Evolutionary conservation across 2,888 invertebrate genomes (phyloP).

Genomic region (Lamellibrachia columna): DNA sequence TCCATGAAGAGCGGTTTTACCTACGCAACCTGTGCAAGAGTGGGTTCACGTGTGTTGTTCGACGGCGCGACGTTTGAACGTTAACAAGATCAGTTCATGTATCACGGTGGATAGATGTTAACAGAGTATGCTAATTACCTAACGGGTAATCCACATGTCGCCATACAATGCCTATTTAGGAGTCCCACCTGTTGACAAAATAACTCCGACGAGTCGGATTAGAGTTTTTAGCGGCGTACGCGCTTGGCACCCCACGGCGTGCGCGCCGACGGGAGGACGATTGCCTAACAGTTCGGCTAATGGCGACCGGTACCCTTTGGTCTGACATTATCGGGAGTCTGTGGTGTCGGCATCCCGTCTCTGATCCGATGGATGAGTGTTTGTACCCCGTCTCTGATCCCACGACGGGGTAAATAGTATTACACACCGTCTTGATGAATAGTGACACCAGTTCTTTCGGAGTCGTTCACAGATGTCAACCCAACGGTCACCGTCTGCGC

Average conservation of each 20-base stretch:
- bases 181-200: not conserved
- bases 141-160: not conserved
- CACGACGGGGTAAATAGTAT: not conserved
- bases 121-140: not conserved
- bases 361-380: not conserved
- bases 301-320: not conserved
- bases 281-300: not conserved
- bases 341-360: not conserved
- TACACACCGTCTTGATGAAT: not conserved
- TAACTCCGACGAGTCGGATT: constrained; percentile 8
- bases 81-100: not conserved
- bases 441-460: not conserved
- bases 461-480: not conserved
- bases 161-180: not conserved
- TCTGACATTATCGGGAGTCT: not conserved
- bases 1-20: not conserved
- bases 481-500: too few species aligned
- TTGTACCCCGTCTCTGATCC: not conserved
- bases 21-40: not conserved
- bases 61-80: not conserved
- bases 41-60: not conserved
- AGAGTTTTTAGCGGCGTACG: not conserved
- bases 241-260: not conserved
- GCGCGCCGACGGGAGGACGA: not conserved
- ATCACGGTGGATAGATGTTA: not conserved